Percentiles rank a stretch among this genome's conserved stretches.
phyloP scores from a whole-genome alignment of 2,888 invertebrate genomes.

The Orgyia antiqua region DNA sequence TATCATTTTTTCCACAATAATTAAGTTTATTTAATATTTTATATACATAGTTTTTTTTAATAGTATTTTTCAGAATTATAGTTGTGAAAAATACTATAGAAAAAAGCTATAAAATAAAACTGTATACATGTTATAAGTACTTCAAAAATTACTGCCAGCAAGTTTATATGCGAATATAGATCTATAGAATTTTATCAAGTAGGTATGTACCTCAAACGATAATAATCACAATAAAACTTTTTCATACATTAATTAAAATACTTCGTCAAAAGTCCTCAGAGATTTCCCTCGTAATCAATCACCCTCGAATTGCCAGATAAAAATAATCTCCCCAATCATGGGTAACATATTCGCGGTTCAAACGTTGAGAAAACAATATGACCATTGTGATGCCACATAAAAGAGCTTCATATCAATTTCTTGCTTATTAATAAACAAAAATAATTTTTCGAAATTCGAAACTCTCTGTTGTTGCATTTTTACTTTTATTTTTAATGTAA shows the following conservation, averaged over 20 bases:
- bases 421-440: slow-evolving; percentile 33
- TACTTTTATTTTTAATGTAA: slow-evolving; percentile 1
- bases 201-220: no score
- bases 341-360: slow-evolving; percentile 44
- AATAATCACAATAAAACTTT: no score
- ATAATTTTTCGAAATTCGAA: slow-evolving; percentile 9
- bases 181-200: no score
- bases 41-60: no score
- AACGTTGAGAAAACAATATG: slow-evolving; percentile 55
- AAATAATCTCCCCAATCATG: slow-evolving; percentile 42
- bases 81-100: no score
- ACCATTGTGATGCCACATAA: slow-evolving; percentile 52
- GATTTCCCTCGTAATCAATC: slow-evolving; percentile 44
- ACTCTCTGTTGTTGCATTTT: slow-evolving; percentile 12
- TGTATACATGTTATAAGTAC: no score
- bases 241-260: slow-evolving; percentile 2
- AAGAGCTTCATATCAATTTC: slow-evolving; percentile 61
- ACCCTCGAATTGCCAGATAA: slow-evolving; percentile 36
- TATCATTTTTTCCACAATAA: no score
- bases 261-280: slow-evolving; percentile 10
- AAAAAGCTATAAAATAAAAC: no score
- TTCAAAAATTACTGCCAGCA: no score
- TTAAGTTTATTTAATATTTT: no score
- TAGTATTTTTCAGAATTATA: no score
- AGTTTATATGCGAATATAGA: no score